Evolutionary conservation across 2,888 invertebrate genomes (phyloP).

Genomic region (Caenorhabditis wallacei): DNA sequence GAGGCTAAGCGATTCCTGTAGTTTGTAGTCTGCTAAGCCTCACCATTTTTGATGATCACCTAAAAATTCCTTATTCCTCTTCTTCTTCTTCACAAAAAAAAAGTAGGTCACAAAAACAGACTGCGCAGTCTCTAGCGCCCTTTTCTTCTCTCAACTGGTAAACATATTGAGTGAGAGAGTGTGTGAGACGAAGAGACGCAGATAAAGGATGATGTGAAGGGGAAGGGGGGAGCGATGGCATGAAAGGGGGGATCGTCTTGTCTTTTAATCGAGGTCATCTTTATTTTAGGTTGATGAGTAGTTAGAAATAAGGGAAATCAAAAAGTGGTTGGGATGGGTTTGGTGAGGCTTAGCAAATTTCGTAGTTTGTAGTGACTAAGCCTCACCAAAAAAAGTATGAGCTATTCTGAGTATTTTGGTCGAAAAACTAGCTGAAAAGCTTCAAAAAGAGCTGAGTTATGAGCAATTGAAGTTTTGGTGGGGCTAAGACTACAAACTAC

Average conservation of each 20-base stretch:
- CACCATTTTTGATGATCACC: no score
- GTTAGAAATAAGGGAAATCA: neutral
- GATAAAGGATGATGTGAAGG: neutral
- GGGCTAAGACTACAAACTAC: constrained; percentile 9
- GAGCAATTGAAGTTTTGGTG: neutral
- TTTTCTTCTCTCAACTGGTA: constrained; percentile 1
- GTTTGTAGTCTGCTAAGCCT: neutral
- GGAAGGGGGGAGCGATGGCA: neutral
- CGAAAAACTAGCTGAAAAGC: neutral
- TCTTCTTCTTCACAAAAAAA: no score
- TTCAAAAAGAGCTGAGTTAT: neutral
- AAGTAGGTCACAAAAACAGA: constrained; percentile 52
- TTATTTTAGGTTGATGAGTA: constrained; percentile 15
- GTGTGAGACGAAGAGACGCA: constrained; percentile 8
- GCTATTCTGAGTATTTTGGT: neutral
- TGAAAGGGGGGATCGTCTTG: neutral
- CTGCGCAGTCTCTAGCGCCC: neutral
- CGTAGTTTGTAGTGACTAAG: neutral
- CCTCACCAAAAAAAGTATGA: constrained; percentile 3
- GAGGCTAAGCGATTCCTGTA: neutral
- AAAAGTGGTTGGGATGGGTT: neutral
- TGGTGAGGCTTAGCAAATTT: neutral
- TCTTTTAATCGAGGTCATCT: constrained; percentile 7
- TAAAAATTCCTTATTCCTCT: neutral
- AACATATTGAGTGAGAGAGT: constrained; percentile 19